These are phyloP conservation scores for Melanotaenia trifasciata DNA, from an alignment of 2,797 vertebrate species.

Conservation along the genomic window DNA sequence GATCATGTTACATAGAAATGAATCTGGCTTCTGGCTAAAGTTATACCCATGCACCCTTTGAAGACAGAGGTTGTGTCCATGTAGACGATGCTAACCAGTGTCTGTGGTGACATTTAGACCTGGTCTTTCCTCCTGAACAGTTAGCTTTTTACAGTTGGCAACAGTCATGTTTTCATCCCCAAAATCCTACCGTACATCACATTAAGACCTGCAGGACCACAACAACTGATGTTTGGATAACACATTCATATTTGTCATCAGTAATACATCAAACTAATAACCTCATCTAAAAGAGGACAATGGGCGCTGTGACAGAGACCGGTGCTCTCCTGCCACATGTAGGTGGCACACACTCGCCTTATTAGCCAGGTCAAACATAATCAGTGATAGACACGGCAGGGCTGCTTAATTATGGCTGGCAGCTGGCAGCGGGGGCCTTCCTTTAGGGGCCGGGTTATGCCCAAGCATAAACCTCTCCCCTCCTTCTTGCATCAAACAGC, in stretches of 20 bases:
- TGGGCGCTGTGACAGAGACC: slow-evolving; percentile 39
- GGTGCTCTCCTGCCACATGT: slow-evolving; percentile 62
- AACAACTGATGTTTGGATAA: slow-evolving; percentile 48
- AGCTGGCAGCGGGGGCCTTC: slow-evolving; percentile 83
- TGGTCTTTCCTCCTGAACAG: neutral
- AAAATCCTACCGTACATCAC: neutral
- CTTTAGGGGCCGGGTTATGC: slow-evolving; percentile 83
- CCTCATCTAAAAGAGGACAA: slow-evolving; percentile 55
- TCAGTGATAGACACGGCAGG: slow-evolving; percentile 83
- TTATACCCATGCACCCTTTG: too few species aligned
- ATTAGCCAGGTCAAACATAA: slow-evolving; percentile 86
- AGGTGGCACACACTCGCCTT: slow-evolving; percentile 80
- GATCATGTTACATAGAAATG: neutral
- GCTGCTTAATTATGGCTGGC: slow-evolving; percentile 85
- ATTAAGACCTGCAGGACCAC: neutral
- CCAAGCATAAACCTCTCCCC: slow-evolving; percentile 71
- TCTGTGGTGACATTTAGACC: neutral
- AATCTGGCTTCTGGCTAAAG: neutral
- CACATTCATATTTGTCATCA: slow-evolving; percentile 46
- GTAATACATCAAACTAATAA: slow-evolving; percentile 62
- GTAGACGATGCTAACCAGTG: too few species aligned
- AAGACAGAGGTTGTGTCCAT: neutral
- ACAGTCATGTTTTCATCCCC: neutral
- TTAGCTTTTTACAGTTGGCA: neutral
- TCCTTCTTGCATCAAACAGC: slow-evolving; percentile 12